Evolutionary conservation across 1,140 invertebrate genomes (phyloP), one percentile per base, ranked within the genome.

Genomic region (Drosophila azteca): DNA sequence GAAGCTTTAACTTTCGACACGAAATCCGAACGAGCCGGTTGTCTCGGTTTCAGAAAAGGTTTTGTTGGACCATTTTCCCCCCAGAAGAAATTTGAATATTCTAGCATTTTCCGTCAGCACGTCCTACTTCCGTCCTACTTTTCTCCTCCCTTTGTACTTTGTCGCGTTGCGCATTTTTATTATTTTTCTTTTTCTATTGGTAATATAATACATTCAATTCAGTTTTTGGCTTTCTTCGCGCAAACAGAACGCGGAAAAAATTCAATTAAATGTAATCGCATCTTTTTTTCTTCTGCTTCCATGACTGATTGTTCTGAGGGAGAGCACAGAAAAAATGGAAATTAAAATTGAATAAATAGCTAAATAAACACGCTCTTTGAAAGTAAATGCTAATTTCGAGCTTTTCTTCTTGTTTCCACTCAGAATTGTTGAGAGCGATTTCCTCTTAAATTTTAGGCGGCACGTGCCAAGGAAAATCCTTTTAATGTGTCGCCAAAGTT

Each of bases 211-310:
- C 82, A 79, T 71, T 57, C 57, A 55, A 67, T 74, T 75, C 43
- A 44, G 61, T 51, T 68, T 76, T 80, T 85, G 54, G 53, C 55
- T 77, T 82, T 80, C 43, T 55, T 17, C 49, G 26, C 0, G 45
- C 67, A 69, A 69, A 69, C 64, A 69, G 64, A 43, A 46, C 48
- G 44, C 67, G 53, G 44, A 53, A 45, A 69, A 83, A 88, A 88
- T 88, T 88, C 83, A 88, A 88, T 88, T 88, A 88, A 88, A 83
- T 88, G 84, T 88, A 88, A 88, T 88, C 83, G 83, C 76, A 88
- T 88, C 79, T 88, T 72, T 77, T 39, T 79, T 81, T 49, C 55
- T 59, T 76, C 55, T 66, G 68, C 52, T 43, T 57, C 83, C 83
- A 66, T 82, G 81, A 74, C 81, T 81, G 82, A 85, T 82, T 85